Conservation (phyloP, 2,113 vertebrate species). For the Synodontis membranacea region DNA sequence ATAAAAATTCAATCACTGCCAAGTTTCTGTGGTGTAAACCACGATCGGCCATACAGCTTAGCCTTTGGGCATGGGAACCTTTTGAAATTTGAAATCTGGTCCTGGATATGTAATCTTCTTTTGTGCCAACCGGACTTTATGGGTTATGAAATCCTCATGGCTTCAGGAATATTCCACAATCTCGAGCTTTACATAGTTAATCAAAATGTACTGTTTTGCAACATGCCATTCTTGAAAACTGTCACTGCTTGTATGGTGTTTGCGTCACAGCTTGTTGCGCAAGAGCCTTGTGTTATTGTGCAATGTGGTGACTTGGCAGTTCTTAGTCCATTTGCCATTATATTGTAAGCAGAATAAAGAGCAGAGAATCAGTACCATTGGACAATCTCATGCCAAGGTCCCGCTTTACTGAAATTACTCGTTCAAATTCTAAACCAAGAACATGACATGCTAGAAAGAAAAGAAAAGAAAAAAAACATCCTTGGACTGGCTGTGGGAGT, state of each 20-base stretch:
- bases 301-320: background rate
- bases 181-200: background rate
- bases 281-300: conserved; percentile 11
- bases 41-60: background rate
- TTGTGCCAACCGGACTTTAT: background rate
- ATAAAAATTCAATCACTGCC: background rate
- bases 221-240: background rate
- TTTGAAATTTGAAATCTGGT: background rate
- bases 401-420: background rate
- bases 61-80: background rate
- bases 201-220: background rate
- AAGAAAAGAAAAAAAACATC: no score
- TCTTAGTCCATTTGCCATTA: background rate
- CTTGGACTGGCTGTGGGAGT: conserved; percentile 2
- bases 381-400: background rate
- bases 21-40: background rate
- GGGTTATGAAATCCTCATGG: background rate
- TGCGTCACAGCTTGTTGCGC: conserved; percentile 5
- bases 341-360: background rate
- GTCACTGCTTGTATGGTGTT: background rate
- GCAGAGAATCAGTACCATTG: background rate
- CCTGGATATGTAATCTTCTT: background rate
- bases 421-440: background rate
- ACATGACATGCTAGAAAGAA: background rate
- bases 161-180: background rate